A percentile compares a stretch with the other conserved stretches of the same genome.
Conservation (phyloP, 2,888 invertebrate genomes). For the Amaurobius ferox region DNA sequence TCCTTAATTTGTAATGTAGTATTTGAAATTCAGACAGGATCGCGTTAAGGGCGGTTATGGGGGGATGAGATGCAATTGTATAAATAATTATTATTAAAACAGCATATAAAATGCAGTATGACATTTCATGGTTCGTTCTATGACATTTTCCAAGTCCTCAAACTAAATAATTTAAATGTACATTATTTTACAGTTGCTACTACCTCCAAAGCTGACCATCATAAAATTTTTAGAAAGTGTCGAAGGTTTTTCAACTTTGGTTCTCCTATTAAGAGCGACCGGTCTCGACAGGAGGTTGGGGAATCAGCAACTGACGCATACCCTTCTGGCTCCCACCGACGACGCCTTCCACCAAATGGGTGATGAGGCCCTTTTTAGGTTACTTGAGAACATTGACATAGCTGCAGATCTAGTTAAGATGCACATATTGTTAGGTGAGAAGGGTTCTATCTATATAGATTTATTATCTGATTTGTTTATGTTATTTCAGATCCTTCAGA, state of each 20-base stretch:
- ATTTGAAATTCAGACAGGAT: too few species aligned
- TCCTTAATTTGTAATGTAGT: too few species aligned
- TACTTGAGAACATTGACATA: conserved; percentile 79
- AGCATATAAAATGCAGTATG: too few species aligned
- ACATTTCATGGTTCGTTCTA: too few species aligned
- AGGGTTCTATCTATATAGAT: too few species aligned
- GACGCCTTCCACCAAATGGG: conserved; percentile 80
- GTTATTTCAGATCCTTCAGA: too few species aligned
- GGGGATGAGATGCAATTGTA: too few species aligned
- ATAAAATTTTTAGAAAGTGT: conserved; percentile 79
- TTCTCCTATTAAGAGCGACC: conserved; percentile 77
- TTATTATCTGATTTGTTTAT: too few species aligned
- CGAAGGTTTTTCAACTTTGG: conserved; percentile 79
- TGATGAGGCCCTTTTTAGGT: conserved; percentile 78
- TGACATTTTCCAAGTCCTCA: too few species aligned
- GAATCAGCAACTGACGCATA: conserved; percentile 79
- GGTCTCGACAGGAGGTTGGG: conserved; percentile 76
- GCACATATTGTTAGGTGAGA: conserved; percentile 79
- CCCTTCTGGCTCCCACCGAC: conserved; percentile 82
- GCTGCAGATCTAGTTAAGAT: conserved; percentile 80
- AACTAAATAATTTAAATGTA: too few species aligned
- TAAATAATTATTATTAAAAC: too few species aligned
- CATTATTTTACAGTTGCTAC: conserved; percentile 75
- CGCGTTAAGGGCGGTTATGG: too few species aligned
- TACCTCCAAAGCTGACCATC: conserved; percentile 80